phyloP scores from a whole-genome alignment of 2,113 vertebrate genomes.

The Tyto alba region DNA sequence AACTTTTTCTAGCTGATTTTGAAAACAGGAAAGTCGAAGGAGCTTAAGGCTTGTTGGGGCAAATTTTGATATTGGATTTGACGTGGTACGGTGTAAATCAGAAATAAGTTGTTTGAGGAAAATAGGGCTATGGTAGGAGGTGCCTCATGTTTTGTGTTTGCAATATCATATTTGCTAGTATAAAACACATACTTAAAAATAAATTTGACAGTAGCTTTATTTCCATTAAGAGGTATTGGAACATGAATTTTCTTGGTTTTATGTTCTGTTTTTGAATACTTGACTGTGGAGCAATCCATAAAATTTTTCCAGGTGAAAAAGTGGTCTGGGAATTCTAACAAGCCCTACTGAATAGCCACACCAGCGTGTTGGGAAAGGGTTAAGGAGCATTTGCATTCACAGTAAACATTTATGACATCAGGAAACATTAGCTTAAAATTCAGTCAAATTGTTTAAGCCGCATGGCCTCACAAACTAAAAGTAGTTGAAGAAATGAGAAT shows the following conservation, averaged over 20 bases:
- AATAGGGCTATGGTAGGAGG: background rate
- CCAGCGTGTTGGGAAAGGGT: background rate
- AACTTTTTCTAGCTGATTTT: background rate
- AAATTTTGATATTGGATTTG: background rate
- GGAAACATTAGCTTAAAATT: background rate
- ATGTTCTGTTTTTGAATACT: background rate
- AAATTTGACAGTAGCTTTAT: background rate
- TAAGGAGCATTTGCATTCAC: background rate
- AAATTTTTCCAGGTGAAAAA: background rate
- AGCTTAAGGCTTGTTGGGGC: background rate
- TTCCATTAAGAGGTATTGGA: background rate
- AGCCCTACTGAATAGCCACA: background rate
- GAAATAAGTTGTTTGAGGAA: background rate
- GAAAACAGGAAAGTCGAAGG: background rate
- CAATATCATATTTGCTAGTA: background rate
- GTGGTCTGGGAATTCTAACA: background rate
- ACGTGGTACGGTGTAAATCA: accelerated
- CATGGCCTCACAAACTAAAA: background rate
- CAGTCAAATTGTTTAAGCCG: background rate
- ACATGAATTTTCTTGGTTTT: background rate
- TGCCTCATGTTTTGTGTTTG: background rate
- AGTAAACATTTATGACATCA: background rate
- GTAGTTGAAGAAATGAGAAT: background rate
- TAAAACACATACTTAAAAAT: background rate
- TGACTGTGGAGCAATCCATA: background rate